These are phyloP conservation scores for Cremastinae sp. DNA, from an alignment of 2,888 invertebrate species.

Conservation along the genomic window DNA sequence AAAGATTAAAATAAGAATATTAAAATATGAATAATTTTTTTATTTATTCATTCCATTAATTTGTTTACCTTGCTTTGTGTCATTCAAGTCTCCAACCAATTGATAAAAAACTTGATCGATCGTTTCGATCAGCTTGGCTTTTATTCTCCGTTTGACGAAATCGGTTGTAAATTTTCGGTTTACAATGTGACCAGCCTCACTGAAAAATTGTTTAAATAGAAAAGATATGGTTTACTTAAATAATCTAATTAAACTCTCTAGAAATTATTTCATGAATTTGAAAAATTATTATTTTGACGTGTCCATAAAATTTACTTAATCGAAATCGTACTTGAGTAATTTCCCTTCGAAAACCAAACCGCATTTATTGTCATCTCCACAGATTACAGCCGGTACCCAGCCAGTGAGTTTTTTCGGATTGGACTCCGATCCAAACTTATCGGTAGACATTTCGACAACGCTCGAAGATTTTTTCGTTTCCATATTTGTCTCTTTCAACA, in stretches of 20 bases:
- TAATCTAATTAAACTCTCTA: too few species aligned
- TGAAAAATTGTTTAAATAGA: constrained; percentile 54
- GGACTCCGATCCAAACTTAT: constrained; percentile 63
- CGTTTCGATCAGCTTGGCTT: constrained; percentile 69
- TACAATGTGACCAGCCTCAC: constrained; percentile 70
- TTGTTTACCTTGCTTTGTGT: constrained; percentile 70
- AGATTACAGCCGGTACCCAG: constrained; percentile 72
- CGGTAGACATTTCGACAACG: constrained; percentile 7
- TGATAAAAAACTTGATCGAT: constrained; percentile 67
- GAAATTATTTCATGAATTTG: too few species aligned
- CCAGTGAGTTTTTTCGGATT: constrained; percentile 69
- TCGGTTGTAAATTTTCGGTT: constrained; percentile 69
- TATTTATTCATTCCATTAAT: constrained; percentile 7
- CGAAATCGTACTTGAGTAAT: constrained; percentile 71
- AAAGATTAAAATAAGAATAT: constrained; percentile 10
- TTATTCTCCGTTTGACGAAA: constrained; percentile 66
- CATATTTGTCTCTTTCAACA: constrained; percentile 9
- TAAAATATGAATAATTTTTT: constrained; percentile 1
- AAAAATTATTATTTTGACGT: too few species aligned
- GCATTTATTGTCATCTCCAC: constrained; percentile 54
- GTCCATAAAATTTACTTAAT: background rate
- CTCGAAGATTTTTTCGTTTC: background rate
- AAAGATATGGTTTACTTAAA: too few species aligned
- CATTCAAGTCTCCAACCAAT: constrained; percentile 69
- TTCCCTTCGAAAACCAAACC: constrained; percentile 73